These are phyloP conservation scores for Semicossyphus pulcher DNA, from an alignment of 2,113 vertebrate species.

Conservation along the genomic window DNA sequence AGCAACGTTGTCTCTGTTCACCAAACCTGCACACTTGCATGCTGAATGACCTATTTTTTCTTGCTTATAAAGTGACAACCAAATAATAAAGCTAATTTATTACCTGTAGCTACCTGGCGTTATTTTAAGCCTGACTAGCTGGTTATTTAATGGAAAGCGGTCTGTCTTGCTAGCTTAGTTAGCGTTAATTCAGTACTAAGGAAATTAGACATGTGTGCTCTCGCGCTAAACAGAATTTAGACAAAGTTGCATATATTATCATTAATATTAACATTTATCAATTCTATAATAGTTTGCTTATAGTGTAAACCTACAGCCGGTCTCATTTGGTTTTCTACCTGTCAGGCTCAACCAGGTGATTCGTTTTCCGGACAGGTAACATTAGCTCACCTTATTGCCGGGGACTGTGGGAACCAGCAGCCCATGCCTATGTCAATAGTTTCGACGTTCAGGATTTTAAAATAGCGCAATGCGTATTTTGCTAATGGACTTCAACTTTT, in stretches of 20 bases:
- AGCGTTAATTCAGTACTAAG: neutral
- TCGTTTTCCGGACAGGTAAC: neutral
- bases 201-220: neutral
- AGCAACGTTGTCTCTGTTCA: neutral
- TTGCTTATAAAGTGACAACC: neutral
- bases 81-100: neutral
- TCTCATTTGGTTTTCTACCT: neutral
- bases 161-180: neutral
- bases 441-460: slow-evolving; percentile 52
- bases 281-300: neutral
- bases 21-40: neutral
- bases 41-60: neutral
- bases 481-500: slow-evolving; percentile 69
- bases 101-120: neutral
- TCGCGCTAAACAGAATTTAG: neutral
- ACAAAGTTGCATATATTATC: no score
- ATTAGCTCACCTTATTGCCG: neutral
- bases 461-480: slow-evolving; percentile 81
- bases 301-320: neutral
- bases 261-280: neutral
- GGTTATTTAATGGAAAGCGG: neutral
- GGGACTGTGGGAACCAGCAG: slow-evolving; percentile 9
- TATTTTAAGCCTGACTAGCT: slow-evolving; percentile 12
- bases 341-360: neutral
- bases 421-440: slow-evolving; percentile 42